Evolutionary conservation across 2,797 vertebrate genomes (phyloP).

Genomic region (Danionella dracula): DNA sequence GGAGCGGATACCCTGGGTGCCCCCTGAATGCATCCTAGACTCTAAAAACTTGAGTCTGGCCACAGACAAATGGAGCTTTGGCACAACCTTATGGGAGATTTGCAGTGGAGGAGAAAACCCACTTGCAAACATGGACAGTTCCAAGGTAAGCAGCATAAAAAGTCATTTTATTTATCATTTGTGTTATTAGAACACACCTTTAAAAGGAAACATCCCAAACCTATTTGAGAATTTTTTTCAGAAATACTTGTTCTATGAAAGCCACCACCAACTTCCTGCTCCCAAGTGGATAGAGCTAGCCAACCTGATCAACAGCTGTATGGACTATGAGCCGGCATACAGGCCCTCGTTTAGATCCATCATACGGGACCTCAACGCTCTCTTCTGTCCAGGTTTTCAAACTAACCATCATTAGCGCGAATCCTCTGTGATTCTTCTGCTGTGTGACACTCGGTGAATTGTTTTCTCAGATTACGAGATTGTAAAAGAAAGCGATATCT

Average conservation of each 20-base stretch:
- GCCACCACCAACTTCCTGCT: conserved; percentile 88
- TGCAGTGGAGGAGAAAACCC: conserved; percentile 96
- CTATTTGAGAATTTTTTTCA: conserved; percentile 46
- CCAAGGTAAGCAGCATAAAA: conserved; percentile 84
- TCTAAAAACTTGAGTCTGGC: conserved; percentile 78
- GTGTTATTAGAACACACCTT: no score
- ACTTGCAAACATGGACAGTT: conserved; percentile 82
- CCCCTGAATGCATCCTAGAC: conserved; percentile 90
- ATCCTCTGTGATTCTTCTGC: no score
- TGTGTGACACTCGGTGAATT: not conserved
- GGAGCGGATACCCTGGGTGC: conserved; percentile 95
- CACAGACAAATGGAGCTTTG: conserved; percentile 94
- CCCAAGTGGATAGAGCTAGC: conserved; percentile 97
- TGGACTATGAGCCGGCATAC: conserved; percentile 94
- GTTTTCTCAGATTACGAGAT: conserved; percentile 84
- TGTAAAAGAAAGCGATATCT: conserved; percentile 88
- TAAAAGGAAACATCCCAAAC: not conserved
- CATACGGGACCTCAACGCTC: conserved; percentile 93
- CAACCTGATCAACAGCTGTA: conserved; percentile 94
- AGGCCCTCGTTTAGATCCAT: conserved; percentile 89
- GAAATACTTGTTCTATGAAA: conserved; percentile 95
- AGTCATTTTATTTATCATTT: no score
- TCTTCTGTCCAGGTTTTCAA: conserved; percentile 89
- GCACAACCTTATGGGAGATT: conserved; percentile 96
- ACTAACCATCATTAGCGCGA: no score